A percentile compares a stretch with the other conserved stretches of the same genome.
These are phyloP conservation scores for Lophotriccus pileatus DNA, from an alignment of 2,797 vertebrate genomes.

Conservation along the genomic window DNA sequence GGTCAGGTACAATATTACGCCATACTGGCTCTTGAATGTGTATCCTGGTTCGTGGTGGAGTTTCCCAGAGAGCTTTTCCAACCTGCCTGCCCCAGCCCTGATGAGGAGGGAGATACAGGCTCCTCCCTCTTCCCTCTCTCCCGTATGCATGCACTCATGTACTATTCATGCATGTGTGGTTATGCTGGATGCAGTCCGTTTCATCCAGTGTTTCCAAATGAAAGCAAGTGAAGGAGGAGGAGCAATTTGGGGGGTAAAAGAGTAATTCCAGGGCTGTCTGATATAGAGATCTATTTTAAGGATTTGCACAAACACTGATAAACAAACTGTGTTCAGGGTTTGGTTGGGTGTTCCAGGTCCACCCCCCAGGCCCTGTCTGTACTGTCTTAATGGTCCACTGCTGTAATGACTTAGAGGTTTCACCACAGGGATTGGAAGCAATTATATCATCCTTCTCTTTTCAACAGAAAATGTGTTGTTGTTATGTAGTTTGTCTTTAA, in stretches of 20 bases:
- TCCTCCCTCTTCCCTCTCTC: neutral
- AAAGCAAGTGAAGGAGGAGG: neutral
- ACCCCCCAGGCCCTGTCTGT: fast-evolving
- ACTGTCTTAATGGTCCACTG: neutral
- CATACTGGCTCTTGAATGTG: fast-evolving
- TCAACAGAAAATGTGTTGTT: neutral
- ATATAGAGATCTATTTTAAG: neutral
- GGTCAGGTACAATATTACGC: neutral
- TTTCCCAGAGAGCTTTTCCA: neutral
- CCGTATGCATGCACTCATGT: fast-evolving
- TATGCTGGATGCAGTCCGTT: neutral
- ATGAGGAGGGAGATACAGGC: neutral
- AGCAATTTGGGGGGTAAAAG: neutral
- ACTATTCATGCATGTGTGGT: neutral
- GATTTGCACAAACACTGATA: neutral
- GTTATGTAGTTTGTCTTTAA: neutral
- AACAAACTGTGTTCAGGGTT: neutral
- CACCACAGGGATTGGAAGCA: neutral
- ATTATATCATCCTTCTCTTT: neutral
- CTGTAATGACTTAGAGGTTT: neutral
- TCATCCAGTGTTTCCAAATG: neutral
- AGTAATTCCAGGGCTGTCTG: neutral
- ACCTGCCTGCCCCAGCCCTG: neutral
- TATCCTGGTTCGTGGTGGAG: neutral
- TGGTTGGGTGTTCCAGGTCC: neutral